Evolutionary conservation across 2,797 vertebrate species (phyloP).

Genomic region (Neopelma chrysocephalum): DNA sequence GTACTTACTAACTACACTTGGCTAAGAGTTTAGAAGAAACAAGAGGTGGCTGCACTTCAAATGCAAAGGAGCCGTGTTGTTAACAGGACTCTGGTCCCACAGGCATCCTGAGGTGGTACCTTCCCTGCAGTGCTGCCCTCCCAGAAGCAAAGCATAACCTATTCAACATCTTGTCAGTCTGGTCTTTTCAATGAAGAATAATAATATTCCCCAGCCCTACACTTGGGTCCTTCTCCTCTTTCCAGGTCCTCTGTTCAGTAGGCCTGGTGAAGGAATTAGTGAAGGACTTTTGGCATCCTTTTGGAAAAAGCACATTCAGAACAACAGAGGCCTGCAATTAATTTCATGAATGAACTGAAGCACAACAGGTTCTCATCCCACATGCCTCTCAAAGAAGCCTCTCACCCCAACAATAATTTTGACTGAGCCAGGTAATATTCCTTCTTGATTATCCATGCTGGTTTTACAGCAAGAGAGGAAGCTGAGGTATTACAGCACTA

Average conservation of each 20-base stretch:
- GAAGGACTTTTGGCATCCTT: neutral
- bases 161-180: neutral
- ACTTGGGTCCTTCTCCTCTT: neutral
- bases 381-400: neutral
- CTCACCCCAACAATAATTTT: neutral
- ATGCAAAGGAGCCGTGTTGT: neutral
- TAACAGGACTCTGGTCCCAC: neutral
- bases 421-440: neutral
- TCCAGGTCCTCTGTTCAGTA: neutral
- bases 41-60: neutral
- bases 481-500: neutral
- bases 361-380: fast-evolving
- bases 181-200: neutral
- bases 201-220: neutral
- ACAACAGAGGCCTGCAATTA: neutral
- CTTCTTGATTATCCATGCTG: neutral
- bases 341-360: neutral
- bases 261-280: neutral
- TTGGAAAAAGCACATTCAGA: neutral
- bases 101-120: neutral
- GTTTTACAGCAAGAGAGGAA: neutral
- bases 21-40: neutral
- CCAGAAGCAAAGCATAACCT: neutral
- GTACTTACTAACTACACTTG: neutral
- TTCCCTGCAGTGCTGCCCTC: neutral